Percentiles rank a stretch among this genome's conserved stretches.
phyloP scores from a whole-genome alignment of 2,888 invertebrate genomes.

The Melinopterus prodromus region DNA sequence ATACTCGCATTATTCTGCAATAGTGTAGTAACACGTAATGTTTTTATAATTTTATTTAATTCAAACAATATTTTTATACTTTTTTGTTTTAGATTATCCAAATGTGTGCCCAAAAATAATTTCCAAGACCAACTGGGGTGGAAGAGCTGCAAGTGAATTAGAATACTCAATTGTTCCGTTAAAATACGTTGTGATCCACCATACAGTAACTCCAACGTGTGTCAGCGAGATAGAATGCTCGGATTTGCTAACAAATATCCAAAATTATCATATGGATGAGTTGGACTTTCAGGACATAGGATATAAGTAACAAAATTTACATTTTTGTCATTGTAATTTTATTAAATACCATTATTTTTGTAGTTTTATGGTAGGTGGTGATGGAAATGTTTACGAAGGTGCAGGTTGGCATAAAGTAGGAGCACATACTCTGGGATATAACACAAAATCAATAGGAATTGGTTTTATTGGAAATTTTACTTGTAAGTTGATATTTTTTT shows the following conservation, averaged over 20 bases:
- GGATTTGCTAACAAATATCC: constrained; percentile 58
- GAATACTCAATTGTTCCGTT: constrained; percentile 66
- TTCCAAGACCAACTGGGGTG: constrained; percentile 69
- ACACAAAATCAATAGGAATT: constrained; percentile 65
- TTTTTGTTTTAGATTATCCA: constrained; percentile 28
- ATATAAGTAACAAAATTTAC: constrained; percentile 64
- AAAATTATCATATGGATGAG: constrained; percentile 63
- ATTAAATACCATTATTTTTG: constrained; percentile 36
- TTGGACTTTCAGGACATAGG: constrained; percentile 66
- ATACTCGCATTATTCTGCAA: neutral
- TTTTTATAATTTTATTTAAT: neutral
- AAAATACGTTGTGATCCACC: constrained; percentile 65
- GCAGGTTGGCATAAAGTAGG: constrained; percentile 67
- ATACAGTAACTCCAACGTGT: constrained; percentile 65
- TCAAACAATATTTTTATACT: neutral
- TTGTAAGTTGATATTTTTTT: constrained; percentile 45
- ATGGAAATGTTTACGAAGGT: constrained; percentile 69
- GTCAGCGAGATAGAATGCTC: constrained; percentile 59
- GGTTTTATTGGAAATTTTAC: constrained; percentile 67
- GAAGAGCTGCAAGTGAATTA: constrained; percentile 59
- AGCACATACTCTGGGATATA: constrained; percentile 66
- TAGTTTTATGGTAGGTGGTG: constrained; percentile 69
- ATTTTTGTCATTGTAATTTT: neutral
- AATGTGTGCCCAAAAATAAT: constrained; percentile 65
- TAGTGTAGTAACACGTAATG: neutral